phyloP scores from a whole-genome alignment of 2,113 vertebrate genomes.

The Cervus canadensis region DNA sequence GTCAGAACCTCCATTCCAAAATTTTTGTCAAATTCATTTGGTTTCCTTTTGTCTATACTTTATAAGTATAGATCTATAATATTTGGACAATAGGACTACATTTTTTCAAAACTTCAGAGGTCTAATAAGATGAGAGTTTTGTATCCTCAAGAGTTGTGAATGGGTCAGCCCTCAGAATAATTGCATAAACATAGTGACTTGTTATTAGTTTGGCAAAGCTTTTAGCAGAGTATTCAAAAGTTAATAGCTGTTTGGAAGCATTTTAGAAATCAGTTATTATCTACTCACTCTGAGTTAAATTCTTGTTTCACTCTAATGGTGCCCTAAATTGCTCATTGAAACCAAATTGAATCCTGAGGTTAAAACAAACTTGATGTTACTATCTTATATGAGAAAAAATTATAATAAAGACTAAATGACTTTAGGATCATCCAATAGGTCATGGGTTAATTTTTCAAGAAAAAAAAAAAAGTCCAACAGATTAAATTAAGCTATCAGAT shows the following conservation, averaged over 20 bases:
- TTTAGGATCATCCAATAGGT: not conserved
- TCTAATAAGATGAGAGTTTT: not conserved
- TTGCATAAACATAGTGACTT: not conserved
- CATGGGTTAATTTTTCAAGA: not conserved
- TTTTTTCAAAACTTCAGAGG: not conserved
- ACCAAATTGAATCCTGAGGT: not conserved
- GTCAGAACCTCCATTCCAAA: not conserved
- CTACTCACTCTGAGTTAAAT: not conserved
- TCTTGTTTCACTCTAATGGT: conserved; percentile 5
- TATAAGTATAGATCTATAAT: not conserved
- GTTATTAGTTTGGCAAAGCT: not conserved
- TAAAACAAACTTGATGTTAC: not conserved
- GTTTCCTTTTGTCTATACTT: not conserved
- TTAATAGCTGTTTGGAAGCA: conserved; percentile 24
- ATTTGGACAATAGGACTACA: not conserved
- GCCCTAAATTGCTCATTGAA: conserved; percentile 22
- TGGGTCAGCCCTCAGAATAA: not conserved
- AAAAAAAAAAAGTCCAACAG: not conserved
- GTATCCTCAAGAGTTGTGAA: not conserved
- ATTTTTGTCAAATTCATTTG: not conserved
- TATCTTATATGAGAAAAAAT: conserved; percentile 13
- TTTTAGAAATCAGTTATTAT: not conserved
- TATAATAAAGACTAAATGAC: not conserved
- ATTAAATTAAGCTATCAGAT: conserved; percentile 28
- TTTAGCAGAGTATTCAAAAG: conserved; percentile 19